Percentiles rank a stretch among this genome's conserved stretches.
Conservation (phyloP, 2,113 vertebrate species). For the Malurus elegans region DNA sequence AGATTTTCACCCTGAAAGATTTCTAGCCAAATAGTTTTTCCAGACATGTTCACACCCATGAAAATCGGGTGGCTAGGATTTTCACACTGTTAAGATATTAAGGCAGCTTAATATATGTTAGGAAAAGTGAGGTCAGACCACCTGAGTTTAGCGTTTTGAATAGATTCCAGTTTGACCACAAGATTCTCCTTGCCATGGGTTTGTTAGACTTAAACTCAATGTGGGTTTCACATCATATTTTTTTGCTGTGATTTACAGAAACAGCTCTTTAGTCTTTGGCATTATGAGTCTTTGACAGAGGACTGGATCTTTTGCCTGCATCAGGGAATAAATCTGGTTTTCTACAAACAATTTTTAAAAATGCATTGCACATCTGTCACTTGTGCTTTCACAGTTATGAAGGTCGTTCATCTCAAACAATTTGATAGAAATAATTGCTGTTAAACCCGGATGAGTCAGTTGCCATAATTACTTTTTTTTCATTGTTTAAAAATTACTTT, state of each 20-base stretch:
- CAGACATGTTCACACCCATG: background rate
- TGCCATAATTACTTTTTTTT: background rate
- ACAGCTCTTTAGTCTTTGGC: background rate
- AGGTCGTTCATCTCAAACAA: background rate
- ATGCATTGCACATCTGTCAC: background rate
- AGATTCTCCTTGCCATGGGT: background rate
- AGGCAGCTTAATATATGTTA: background rate
- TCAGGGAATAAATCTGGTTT: background rate
- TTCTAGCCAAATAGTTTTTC: background rate
- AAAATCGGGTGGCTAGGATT: fast-evolving
- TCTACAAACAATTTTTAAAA: background rate
- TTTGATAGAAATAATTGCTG: background rate
- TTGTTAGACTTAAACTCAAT: background rate
- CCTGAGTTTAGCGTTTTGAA: background rate
- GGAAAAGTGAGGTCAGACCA: background rate
- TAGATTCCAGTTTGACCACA: background rate
- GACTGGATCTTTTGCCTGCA: background rate
- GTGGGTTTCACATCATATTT: background rate
- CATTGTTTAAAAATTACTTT: background rate
- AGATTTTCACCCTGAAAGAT: background rate
- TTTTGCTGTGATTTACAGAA: background rate
- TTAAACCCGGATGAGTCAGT: background rate
- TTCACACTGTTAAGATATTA: background rate
- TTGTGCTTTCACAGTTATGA: background rate
- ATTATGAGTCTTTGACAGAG: background rate